phyloP scores from a whole-genome alignment of 2,888 invertebrate genomes.

The Aspidiotus destructor region DNA sequence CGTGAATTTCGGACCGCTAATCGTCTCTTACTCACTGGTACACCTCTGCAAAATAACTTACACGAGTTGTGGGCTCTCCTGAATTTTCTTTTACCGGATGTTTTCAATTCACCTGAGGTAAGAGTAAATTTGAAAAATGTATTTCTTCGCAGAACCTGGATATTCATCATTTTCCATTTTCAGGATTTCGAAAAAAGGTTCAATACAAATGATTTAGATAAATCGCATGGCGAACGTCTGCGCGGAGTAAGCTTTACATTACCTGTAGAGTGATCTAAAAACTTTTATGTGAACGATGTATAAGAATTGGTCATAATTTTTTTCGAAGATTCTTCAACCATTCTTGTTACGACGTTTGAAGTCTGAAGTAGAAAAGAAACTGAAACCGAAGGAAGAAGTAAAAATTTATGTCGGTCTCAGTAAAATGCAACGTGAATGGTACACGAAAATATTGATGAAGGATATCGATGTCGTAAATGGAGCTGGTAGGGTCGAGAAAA shows the following conservation, averaged over 20 bases:
- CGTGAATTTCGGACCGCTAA: conserved; percentile 95
- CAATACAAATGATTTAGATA: conserved; percentile 89
- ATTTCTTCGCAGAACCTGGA: neutral
- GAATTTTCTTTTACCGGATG: conserved; percentile 94
- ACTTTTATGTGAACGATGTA: neutral
- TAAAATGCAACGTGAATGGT: conserved; percentile 99
- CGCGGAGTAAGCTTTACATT: conserved; percentile 70
- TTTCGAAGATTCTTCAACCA: conserved; percentile 65
- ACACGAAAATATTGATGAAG: conserved; percentile 96
- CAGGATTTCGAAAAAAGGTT: conserved; percentile 98
- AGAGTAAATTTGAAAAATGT: conserved; percentile 39
- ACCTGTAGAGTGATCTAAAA: no score
- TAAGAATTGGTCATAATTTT: neutral
- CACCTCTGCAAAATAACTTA: conserved; percentile 95
- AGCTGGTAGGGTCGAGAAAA: conserved; percentile 92
- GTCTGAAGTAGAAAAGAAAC: conserved; percentile 90
- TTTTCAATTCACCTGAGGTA: conserved; percentile 88
- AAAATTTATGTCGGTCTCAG: conserved; percentile 95
- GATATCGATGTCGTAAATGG: conserved; percentile 98
- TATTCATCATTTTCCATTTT: conserved; percentile 35
- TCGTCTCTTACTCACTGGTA: conserved; percentile 87
- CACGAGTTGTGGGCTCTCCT: conserved; percentile 97
- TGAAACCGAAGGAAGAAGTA: conserved; percentile 94
- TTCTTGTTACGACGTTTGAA: conserved; percentile 91
- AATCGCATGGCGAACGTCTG: conserved; percentile 77